Evolutionary conservation across 2,113 vertebrate genomes (phyloP).

Genomic region (Numida meleagris): DNA sequence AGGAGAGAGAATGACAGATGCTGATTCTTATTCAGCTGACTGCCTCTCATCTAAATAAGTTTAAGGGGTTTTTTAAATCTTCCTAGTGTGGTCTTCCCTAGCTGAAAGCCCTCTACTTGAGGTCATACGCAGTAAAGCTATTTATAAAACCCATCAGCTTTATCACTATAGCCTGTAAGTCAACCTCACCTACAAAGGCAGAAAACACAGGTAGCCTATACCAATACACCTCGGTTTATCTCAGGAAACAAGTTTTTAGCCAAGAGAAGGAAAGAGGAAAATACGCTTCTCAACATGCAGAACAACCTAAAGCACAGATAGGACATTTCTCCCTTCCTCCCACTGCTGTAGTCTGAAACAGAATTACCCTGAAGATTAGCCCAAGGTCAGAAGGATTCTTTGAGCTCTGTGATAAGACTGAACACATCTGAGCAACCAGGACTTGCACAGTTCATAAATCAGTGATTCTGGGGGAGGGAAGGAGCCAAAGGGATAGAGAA

Average conservation of each 20-base stretch:
- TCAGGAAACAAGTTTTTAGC: not conserved
- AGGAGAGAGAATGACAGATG: constrained; percentile 4
- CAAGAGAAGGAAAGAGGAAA: not conserved
- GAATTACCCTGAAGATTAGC: not conserved
- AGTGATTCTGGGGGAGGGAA: not conserved
- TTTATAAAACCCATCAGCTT: constrained; percentile 41
- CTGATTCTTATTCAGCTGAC: not conserved
- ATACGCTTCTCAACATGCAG: not conserved
- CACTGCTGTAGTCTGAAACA: rapidly evolving
- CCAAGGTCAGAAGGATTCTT: not conserved
- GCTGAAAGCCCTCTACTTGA: not conserved
- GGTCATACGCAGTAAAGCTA: not conserved
- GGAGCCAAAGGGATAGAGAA: not conserved
- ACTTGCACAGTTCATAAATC: not conserved
- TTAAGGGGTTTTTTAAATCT: constrained; percentile 4
- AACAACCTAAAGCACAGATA: not conserved
- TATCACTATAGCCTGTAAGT: not conserved
- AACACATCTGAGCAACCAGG: not conserved
- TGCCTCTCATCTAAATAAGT: constrained; percentile 29
- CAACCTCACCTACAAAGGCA: not conserved
- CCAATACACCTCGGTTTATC: not conserved
- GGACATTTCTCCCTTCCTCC: not conserved
- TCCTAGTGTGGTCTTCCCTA: constrained; percentile 27
- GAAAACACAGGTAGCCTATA: not conserved
- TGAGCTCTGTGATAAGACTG: not conserved